phyloP scores from a whole-genome alignment of 2,888 invertebrate genomes.

The Agrochola macilenta region DNA sequence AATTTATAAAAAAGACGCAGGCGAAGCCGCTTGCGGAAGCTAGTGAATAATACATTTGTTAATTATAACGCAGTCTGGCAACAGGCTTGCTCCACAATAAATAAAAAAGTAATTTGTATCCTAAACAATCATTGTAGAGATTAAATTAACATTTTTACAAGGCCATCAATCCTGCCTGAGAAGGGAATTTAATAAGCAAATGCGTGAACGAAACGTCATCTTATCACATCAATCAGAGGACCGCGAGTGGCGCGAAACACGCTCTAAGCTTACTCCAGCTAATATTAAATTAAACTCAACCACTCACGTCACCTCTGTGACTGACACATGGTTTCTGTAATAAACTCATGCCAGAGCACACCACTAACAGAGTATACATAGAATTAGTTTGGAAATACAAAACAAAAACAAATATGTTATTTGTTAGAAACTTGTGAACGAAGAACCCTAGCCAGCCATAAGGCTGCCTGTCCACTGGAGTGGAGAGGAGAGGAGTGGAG shows the following conservation, averaged over 20 bases:
- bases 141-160: constrained; percentile 33
- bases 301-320: constrained; percentile 67
- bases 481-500: too few relatives aligned
- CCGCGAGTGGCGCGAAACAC: constrained; percentile 39
- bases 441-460: too few relatives aligned
- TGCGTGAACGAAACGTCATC: constrained; percentile 71
- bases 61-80: background rate
- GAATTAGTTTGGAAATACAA: constrained; percentile 10
- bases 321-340: constrained; percentile 51
- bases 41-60: background rate
- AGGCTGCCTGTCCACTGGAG: too few relatives aligned
- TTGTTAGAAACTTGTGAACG: background rate
- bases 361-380: constrained; percentile 21
- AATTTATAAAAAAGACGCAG: too few relatives aligned
- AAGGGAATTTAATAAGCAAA: constrained; percentile 70
- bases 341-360: constrained; percentile 29
- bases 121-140: constrained; percentile 16
- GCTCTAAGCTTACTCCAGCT: constrained; percentile 29
- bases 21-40: too few relatives aligned
- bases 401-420: background rate
- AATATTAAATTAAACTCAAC: constrained; percentile 71
- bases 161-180: constrained; percentile 61
- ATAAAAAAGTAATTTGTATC: constrained; percentile 6
- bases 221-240: constrained; percentile 72
- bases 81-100: background rate